Base-by-base conservation (phyloP, 2,888 invertebrate genomes). In the Rosalia funebris region DNA sequence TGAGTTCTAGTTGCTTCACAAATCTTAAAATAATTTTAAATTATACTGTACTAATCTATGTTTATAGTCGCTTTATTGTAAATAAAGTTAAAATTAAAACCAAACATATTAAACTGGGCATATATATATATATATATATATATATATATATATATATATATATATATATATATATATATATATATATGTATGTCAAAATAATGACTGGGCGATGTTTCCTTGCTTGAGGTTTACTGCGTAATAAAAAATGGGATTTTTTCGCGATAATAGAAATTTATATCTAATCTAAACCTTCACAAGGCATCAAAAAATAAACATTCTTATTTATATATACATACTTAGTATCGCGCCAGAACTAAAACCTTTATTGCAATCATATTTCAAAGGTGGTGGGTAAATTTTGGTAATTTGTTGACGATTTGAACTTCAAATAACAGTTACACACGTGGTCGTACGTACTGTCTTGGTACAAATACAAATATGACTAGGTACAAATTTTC, bases 151-250 rank as follows among this genome's bases (percentile, higher is more conserved):
- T n/a, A n/a, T n/a, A n/a, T n/a, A n/a, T n/a, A n/a, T n/a, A 32
- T 32, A 32, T 32, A 32, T 32, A 32, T 32, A 32, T 32, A 44
- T 44, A 44, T 19, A 16, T 16, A n/a, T n/a, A 17, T 42, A n/a
- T 11, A 11, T 14, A 47, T 47, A 47, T 12, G 44, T 54, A 32
- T 54, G 36, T 17, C 34, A 44, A 34, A 36, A 54, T 54, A 44
- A 31, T 25, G 11, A 19, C 41, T 17, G 2, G 2, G 25, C 7
- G 7, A 34, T 11, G 34, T n/a, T 34, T 34, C 34, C 34, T n/a
- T 34, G 34, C 34, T n/a, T n/a, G 11, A 2, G 10, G 34, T 34
- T 34, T 45, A 45, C 11, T 45, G 45, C 45, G 45, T 19, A 31
- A 7, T 34, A 34, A 34, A 34, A 11, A 34, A n/a, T n/a, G 10